Evolutionary conservation across 2,888 invertebrate genomes (phyloP), one percentile per base, ranked within the genome.

Genomic region (Cheilosia scutellata): DNA sequence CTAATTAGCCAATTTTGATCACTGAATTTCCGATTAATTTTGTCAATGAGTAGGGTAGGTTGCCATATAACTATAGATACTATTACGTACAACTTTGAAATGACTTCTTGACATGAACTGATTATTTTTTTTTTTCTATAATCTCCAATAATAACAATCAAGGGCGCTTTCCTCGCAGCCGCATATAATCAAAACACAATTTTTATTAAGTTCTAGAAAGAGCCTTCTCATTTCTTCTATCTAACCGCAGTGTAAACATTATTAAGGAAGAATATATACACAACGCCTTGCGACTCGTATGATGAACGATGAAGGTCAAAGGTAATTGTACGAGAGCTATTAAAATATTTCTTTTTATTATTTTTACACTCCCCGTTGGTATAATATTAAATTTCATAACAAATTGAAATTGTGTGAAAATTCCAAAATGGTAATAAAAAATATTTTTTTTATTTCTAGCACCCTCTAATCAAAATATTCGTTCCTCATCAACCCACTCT

Each of bases 31-130:
- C 40, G 53, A 2, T 29, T 6, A 29, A 11, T 44, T 33, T 58
- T 27, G 9, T 9, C 13, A 53, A 51, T 60, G 40, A 16, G 29
- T 25, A 33, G 20, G n/a, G 37, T 11, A 9, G 33, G 33, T n/a
- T 16, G 7, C 16, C 44, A 16, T 44, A n/a, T n/a, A 44, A 13
- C 49, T 25, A 20, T 13, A 40, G 16, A n/a, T 37, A 37, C 37
- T 33, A 20, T 55, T 53, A 55, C 29, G 53, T 55, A 42, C 16
- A 13, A 44, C 7, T 37, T 47, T 37, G 16, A 49, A 66, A 66
- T 60, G 66, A 60, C 68, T 44, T 31, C 40, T 76, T 68, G 76
- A 68, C 76, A 76, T 25, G 66, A 60, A 51, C 29, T 51, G 58
- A 66, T 76, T 68, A 76, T 40, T 44, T 40, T 47, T 40, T 47